phyloP scores from a whole-genome alignment of 2,113 vertebrate species.

The Sebastes schlegelii region DNA sequence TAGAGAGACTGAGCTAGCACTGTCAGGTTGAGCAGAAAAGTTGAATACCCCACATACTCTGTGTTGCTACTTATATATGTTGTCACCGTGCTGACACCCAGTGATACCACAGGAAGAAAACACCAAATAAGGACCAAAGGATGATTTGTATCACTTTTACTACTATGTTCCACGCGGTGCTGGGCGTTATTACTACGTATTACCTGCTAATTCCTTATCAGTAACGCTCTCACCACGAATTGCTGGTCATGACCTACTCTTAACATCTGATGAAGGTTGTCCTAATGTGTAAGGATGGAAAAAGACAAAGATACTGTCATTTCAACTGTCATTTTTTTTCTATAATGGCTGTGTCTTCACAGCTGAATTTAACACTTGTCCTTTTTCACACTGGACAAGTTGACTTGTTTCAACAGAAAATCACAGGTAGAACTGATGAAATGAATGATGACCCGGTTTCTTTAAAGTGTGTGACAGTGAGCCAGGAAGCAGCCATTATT shows the following conservation, averaged over 20 bases:
- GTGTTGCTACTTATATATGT: constrained; percentile 53
- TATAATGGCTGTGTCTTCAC: neutral
- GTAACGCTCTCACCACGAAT: neutral
- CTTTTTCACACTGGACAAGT: neutral
- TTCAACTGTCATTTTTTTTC: no score
- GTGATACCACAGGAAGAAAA: constrained; percentile 33
- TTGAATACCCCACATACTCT: neutral
- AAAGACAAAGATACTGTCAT: neutral
- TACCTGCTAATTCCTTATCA: neutral
- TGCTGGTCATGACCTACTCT: neutral
- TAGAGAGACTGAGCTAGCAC: neutral
- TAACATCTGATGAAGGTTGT: neutral
- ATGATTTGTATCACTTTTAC: constrained; percentile 21
- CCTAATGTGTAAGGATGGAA: neutral
- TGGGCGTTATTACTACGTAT: neutral
- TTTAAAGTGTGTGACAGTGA: neutral
- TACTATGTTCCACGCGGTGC: constrained; percentile 25
- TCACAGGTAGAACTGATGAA: neutral
- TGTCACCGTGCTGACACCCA: constrained; percentile 11
- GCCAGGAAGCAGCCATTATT: neutral
- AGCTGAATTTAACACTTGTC: neutral
- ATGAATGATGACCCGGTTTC: neutral
- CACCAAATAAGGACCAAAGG: constrained; percentile 58
- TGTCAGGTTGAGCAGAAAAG: constrained; percentile 33
- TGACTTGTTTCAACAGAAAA: neutral